A percentile compares a stretch with the other conserved stretches of the same genome.
Conservation (phyloP, 2,888 invertebrate genomes). For the Venusia cambrica region DNA sequence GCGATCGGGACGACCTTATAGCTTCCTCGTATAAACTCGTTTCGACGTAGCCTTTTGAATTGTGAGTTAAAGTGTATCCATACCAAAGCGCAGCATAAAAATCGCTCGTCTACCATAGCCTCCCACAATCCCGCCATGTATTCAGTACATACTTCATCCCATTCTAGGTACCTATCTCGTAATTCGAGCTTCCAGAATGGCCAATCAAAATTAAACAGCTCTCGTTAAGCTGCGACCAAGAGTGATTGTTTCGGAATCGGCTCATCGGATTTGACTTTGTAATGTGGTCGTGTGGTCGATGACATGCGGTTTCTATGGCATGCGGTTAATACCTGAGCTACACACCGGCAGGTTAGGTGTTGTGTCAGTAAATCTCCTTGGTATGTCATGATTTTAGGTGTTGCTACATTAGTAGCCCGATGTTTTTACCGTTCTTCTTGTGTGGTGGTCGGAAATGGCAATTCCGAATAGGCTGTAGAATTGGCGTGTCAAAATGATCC, state of each 20-base stretch:
- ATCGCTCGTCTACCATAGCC: constrained; percentile 1
- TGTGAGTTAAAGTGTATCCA: neutral
- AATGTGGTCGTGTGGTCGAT: constrained; percentile 5
- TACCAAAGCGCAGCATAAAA: constrained; percentile 6
- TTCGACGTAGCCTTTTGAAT: constrained; percentile 2
- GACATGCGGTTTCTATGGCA: constrained; percentile 9
- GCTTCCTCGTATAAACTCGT: too few species aligned
- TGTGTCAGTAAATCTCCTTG: too few species aligned
- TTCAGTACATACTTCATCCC: constrained; percentile 20
- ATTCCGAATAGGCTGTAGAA: too few species aligned
- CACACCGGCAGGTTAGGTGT: too few species aligned
- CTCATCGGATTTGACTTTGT: constrained; percentile 5
- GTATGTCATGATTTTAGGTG: too few species aligned
- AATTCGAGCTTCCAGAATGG: constrained; percentile 23
- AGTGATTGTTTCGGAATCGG: constrained; percentile 25
- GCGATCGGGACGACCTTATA: too few species aligned
- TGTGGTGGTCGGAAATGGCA: too few species aligned
- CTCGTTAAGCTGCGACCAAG: constrained; percentile 19
- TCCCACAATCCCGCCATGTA: constrained; percentile 17
- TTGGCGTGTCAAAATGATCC: too few species aligned
- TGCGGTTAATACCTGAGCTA: too few species aligned
- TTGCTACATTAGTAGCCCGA: too few species aligned
- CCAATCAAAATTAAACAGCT: constrained; percentile 32
- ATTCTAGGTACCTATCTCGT: constrained; percentile 19
- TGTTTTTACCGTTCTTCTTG: too few species aligned